Evolutionary conservation across 2,888 invertebrate genomes (phyloP), one percentile per base, ranked within the genome.

Genomic region (Chelonus formosanus): DNA sequence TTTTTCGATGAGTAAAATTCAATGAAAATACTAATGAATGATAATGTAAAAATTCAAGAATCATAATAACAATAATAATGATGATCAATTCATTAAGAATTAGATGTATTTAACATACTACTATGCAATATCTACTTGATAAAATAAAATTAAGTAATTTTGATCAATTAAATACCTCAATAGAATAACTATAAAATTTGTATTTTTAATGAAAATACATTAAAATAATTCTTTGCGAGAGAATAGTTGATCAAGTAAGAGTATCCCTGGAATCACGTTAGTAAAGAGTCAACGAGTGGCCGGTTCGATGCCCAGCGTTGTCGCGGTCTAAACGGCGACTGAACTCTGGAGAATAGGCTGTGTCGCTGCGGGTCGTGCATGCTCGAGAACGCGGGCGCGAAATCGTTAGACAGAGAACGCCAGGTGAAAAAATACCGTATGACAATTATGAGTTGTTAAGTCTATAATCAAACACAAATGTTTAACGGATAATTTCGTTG

Each of bases 311-410:
- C 74, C 74, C 73, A 80, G 73, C 78, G 76, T 67, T 81, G 80
- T 77, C 82, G 83, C 83, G 81, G 79, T 82, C 81, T 82, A 76
- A 79, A 78, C 81, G 77, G 81, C 80, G 79, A 83, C 83, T 83
- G 82, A 82, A 78, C 76, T 78, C 74, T 75, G 74, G 73, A 73
- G 75, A 76, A 79, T 80, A 79, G 79, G 80, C 81, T 82, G 81
- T 75, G 71, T 72, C 72, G 72, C 75, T 70, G 71, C 71, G 75
- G 73, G 74, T 74, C 74, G 73, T 74, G 71, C 73, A 74, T 69
- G 67, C 55, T 47, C 55, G 65, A 58, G 62, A 55, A 53, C 36
- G 62, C 58, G 64, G 63, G 63, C 56, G 69, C 69, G 63, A 52
- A 43, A 65, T 40, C 31, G 44, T 53, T 31, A 20, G 10, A 70